Percentiles rank a stretch among this genome's conserved stretches.
These are phyloP conservation scores for Clamator glandarius DNA, from an alignment of 2,797 vertebrate species.

Conservation along the genomic window DNA sequence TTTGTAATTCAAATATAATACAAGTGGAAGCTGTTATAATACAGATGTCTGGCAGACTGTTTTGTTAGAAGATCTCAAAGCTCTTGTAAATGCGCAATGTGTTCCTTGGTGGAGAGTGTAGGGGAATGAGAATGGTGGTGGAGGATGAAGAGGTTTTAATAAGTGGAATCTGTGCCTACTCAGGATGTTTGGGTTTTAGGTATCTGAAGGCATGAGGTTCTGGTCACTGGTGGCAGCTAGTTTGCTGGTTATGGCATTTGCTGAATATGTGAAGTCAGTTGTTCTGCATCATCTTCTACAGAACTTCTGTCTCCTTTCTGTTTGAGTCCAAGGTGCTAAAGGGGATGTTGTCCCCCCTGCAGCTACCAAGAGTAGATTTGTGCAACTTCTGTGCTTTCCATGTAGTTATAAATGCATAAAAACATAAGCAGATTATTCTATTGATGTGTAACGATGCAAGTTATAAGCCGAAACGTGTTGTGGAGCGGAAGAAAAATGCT, in stretches of 20 bases:
- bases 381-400: background rate
- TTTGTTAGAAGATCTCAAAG: conserved; percentile 38
- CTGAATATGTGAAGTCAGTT: background rate
- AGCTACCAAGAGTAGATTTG: background rate
- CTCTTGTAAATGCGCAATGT: background rate
- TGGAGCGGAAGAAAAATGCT: background rate
- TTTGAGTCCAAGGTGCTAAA: background rate
- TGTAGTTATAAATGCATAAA: background rate
- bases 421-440: background rate
- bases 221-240: background rate
- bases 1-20: conserved; percentile 42
- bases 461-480: rapidly evolving
- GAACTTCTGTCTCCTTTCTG: background rate
- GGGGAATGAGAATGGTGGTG: background rate
- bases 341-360: background rate
- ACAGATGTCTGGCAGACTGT: background rate
- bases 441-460: background rate
- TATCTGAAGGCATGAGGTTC: background rate
- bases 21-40: background rate
- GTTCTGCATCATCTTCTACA: background rate
- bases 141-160: background rate
- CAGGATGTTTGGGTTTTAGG: background rate
- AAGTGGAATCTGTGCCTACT: background rate
- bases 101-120: background rate
- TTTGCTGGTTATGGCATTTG: background rate